A percentile compares a stretch with the other conserved stretches of the same genome.
These are phyloP conservation scores for Cheilosia soror DNA, from an alignment of 2,888 invertebrate genomes.

Conservation along the genomic window DNA sequence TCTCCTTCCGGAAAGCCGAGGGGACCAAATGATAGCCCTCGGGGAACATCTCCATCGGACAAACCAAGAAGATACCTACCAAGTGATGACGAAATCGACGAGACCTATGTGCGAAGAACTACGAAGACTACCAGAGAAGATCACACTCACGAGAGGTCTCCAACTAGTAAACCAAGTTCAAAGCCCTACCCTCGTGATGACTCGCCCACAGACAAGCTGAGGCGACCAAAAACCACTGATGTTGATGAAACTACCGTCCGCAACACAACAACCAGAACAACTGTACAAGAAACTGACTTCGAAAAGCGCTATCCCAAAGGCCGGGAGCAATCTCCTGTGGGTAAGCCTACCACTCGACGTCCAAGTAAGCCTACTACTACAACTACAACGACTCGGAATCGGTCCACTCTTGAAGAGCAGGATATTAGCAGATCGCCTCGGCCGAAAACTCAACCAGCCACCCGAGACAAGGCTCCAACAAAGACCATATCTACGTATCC, in stretches of 20 bases:
- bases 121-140: conserved; percentile 18
- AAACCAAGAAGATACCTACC: conserved; percentile 33
- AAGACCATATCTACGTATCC: conserved; percentile 32
- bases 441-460: conserved; percentile 29
- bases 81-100: conserved; percentile 46
- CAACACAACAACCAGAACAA: conserved; percentile 23
- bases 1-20: conserved; percentile 30
- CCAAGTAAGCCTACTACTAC: conserved; percentile 45
- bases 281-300: conserved; percentile 45
- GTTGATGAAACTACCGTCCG: conserved; percentile 32
- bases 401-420: conserved; percentile 48
- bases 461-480: conserved; percentile 53
- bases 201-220: conserved; percentile 38
- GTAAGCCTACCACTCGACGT: conserved; percentile 44
- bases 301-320: conserved; percentile 61
- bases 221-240: conserved; percentile 16
- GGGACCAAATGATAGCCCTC: not conserved
- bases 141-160: conserved; percentile 15
- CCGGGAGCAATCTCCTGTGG: conserved; percentile 45
- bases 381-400: conserved; percentile 47
- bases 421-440: conserved; percentile 41
- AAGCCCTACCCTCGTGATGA: conserved; percentile 1
- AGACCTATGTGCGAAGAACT: not conserved
- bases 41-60: conserved; percentile 53
- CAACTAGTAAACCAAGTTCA: conserved; percentile 23